Evolutionary conservation across 1,140 invertebrate genomes (phyloP), one percentile per base, ranked within the genome.

Genomic region (Drosophila subpulchrella): DNA sequence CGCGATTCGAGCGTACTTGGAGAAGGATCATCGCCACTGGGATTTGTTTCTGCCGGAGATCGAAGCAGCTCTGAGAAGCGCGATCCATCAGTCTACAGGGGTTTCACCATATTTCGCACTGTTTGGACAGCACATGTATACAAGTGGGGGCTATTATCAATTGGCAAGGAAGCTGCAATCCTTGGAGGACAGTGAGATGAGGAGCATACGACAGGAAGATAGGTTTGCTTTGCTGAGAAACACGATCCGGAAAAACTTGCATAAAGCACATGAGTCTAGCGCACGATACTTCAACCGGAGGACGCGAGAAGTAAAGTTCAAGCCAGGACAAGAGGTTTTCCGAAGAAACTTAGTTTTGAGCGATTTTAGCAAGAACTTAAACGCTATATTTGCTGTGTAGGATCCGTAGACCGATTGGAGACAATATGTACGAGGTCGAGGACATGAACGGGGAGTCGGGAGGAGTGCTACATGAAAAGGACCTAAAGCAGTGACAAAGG

Each of bases 401-500:
- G 12, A 42, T 61, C 6, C 34, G 17, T 4, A 61, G 44, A 12
- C 24, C 27, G 10, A 24, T 58, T 4, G 56, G 56, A 4, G 34
- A 44, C 39, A 27, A 61, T 8, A 51, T 51, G 58, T 61, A 51
- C 12, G 46, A 50, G 17, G n/a, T 51, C 6, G 27, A 58, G 15
- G 24, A 42, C 20, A 6, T 46, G 32, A 30, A 27, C 32, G 12
- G n/a, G n/a, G n/a, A n/a, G n/a, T n/a, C 24, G 1, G 13, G 27
- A 6, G 41, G 57, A 24, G 15, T 60, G 1, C 15, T 27, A 5
- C 57, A 60, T 36, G 44, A 15, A 2, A 61, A 61, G 36, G 34
- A 61, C 24, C 11, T 47, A 11, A 47, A 27, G 6, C 50, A 34
- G 15, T 38, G 30, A 34, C 8, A 2, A 34, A 34, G 32, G 7